Conservation (phyloP, 2,888 invertebrate genomes). For the Pterostichus niger region DNA sequence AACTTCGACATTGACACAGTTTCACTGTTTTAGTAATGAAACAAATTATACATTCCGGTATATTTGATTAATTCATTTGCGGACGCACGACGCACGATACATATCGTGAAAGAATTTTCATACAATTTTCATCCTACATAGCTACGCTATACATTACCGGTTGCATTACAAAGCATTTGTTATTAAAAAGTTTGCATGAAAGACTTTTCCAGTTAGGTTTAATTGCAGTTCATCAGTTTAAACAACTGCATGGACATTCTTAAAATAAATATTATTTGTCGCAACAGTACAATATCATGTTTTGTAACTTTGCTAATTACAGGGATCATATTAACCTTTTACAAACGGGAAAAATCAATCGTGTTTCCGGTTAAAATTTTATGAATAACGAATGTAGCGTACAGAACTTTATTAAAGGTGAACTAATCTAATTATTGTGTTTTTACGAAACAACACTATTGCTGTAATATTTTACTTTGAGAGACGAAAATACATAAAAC, state of each 20-base stretch:
- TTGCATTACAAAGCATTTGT: neutral
- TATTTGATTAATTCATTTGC: constrained; percentile 40
- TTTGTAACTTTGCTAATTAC: constrained; percentile 29
- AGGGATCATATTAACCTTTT: constrained; percentile 37
- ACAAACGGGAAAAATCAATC: constrained; percentile 29
- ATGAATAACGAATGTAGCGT: constrained; percentile 29
- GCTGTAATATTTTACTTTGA: constrained; percentile 16
- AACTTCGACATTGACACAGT: constrained; percentile 16
- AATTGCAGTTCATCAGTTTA: constrained; percentile 2
- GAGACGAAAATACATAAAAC: constrained; percentile 14
- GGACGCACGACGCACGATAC: constrained; percentile 31
- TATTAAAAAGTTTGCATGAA: neutral
- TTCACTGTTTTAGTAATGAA: constrained; percentile 19
- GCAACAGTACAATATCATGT: constrained; percentile 37
- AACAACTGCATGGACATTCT: constrained; percentile 11
- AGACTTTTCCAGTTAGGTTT: neutral
- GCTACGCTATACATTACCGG: constrained; percentile 2
- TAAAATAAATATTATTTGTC: neutral
- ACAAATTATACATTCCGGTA: constrained; percentile 18
- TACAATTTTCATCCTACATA: constrained; percentile 5
- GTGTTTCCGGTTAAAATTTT: constrained; percentile 40
- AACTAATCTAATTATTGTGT: constrained; percentile 47
- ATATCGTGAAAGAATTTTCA: constrained; percentile 40
- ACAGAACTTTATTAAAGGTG: constrained; percentile 51
- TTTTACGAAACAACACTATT: constrained; percentile 27